phyloP scores from a whole-genome alignment of 2,888 invertebrate species.

The Neoaliturus tenellus region DNA sequence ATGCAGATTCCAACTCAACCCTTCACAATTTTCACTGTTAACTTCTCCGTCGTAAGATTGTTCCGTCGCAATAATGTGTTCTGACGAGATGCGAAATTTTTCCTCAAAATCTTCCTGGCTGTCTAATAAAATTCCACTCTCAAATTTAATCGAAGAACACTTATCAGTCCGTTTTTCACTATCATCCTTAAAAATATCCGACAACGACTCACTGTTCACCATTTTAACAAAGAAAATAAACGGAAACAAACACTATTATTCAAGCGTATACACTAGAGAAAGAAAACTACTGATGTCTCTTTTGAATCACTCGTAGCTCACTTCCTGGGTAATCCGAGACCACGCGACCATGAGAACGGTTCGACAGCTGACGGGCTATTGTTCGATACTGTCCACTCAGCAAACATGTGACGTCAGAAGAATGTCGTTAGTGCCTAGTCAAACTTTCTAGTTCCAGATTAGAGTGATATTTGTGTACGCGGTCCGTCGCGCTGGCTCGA shows the following conservation, averaged over 20 bases:
- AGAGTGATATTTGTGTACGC: background rate
- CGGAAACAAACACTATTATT: background rate
- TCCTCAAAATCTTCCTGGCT: background rate
- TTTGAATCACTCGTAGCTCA: background rate
- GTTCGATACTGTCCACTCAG: background rate
- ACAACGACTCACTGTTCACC: background rate
- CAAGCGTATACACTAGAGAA: no score
- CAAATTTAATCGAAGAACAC: background rate
- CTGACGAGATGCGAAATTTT: background rate
- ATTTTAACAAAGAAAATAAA: background rate
- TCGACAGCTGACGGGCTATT: background rate
- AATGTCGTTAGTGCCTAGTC: conserved; percentile 10
- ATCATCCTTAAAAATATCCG: background rate
- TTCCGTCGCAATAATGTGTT: background rate
- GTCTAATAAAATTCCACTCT: background rate
- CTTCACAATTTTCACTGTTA: background rate
- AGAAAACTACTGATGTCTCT: no score
- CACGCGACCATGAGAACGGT: background rate
- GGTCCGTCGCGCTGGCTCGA: background rate
- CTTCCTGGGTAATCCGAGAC: background rate
- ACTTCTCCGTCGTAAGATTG: background rate
- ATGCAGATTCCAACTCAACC: background rate
- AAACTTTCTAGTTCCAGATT: conserved; percentile 28
- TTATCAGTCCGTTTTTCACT: background rate
- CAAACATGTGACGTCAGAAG: background rate